phyloP scores from a whole-genome alignment of 1,140 invertebrate species.

The Macrobrachium nipponense region DNA sequence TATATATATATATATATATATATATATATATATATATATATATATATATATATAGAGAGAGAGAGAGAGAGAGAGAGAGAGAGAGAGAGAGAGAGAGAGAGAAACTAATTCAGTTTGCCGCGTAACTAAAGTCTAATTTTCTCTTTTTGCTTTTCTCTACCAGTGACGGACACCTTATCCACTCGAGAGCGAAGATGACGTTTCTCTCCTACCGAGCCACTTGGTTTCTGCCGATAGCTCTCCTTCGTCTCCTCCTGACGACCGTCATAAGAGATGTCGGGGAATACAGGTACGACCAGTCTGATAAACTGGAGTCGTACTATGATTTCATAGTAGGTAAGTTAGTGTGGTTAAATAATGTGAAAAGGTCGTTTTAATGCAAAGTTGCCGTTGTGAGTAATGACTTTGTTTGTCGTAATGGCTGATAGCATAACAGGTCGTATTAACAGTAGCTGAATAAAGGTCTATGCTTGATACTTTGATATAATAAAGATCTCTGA shows the following conservation, averaged over 20 bases:
- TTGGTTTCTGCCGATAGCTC: conserved; percentile 26
- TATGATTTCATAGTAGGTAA: conserved; percentile 41
- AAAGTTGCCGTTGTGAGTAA: too few species aligned
- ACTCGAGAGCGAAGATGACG: not conserved
- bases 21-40: too few species aligned
- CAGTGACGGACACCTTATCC: too few species aligned
- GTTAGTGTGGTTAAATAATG: not conserved
- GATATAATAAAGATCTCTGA: too few species aligned
- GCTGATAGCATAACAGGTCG: not conserved
- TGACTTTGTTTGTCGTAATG: too few species aligned
- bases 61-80: too few species aligned
- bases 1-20: too few species aligned
- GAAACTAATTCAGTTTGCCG: not conserved
- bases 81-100: too few species aligned
- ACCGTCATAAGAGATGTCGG: conserved; percentile 15
- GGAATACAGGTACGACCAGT: conserved; percentile 22
- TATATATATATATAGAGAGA: too few species aligned
- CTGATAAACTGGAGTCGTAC: conserved; percentile 19
- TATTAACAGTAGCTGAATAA: not conserved
- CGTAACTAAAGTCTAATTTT: too few species aligned
- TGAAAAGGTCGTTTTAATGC: too few species aligned
- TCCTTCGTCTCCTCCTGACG: conserved; percentile 30
- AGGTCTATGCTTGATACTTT: not conserved
- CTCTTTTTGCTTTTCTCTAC: not conserved
- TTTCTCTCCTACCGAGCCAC: not conserved